Evolutionary conservation across 2,888 invertebrate species (phyloP).

Genomic region (Brenthis daphne): DNA sequence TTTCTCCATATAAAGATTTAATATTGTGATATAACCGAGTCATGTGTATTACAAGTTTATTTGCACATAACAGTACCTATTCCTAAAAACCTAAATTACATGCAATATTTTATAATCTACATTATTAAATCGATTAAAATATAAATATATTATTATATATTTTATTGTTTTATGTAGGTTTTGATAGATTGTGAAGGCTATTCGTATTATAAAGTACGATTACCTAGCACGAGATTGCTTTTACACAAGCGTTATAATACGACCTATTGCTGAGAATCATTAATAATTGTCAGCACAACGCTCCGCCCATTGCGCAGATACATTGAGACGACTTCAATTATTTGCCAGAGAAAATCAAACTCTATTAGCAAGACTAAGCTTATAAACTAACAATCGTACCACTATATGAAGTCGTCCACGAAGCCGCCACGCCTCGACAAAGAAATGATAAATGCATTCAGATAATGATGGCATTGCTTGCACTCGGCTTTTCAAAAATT

Average conservation of each 20-base stretch:
- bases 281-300: slow-evolving; percentile 68
- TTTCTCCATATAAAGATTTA: too few species aligned
- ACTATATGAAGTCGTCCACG: slow-evolving; percentile 27
- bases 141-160: too few species aligned
- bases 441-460: slow-evolving; percentile 43
- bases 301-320: slow-evolving; percentile 71
- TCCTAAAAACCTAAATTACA: too few species aligned
- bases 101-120: too few species aligned
- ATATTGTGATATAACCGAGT: too few species aligned
- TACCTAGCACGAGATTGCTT: slow-evolving; percentile 1
- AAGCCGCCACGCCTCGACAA: slow-evolving; percentile 44
- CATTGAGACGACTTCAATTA: slow-evolving; percentile 50
- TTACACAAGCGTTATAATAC: slow-evolving; percentile 15
- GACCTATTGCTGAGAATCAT: slow-evolving; percentile 55
- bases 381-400: slow-evolving; percentile 38
- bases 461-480: slow-evolving; percentile 20
- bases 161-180: too few species aligned
- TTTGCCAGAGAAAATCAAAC: slow-evolving; percentile 41
- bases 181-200: not conserved
- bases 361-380: slow-evolving; percentile 33
- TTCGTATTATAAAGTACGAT: not conserved
- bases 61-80: too few species aligned
- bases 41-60: too few species aligned
- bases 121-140: too few species aligned
- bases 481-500: slow-evolving; percentile 19